These are phyloP conservation scores for Drosophila melanogaster DNA, from an alignment of 1,140 invertebrate species.

Conservation along the genomic window DNA sequence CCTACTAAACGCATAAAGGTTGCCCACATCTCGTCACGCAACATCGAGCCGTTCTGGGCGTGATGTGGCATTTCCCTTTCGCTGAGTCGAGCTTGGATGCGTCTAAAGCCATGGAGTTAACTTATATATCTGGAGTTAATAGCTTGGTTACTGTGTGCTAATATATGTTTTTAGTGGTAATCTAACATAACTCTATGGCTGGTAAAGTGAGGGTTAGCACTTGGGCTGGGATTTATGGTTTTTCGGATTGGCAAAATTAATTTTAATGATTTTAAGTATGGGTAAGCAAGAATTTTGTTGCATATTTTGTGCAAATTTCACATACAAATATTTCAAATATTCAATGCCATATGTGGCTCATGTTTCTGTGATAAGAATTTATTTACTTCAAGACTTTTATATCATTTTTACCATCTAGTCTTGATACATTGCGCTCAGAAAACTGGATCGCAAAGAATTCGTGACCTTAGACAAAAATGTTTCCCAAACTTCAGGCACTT, in stretches of 20 bases:
- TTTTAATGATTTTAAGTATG: slow-evolving; percentile 6
- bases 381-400: no score
- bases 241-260: not conserved
- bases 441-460: slow-evolving; percentile 3
- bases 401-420: no score
- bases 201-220: not conserved
- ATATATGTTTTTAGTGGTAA: slow-evolving; percentile 49
- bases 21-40: slow-evolving; percentile 64
- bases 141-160: slow-evolving; percentile 52
- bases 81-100: slow-evolving; percentile 17
- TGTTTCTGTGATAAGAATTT: no score
- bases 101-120: not conserved
- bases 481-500: slow-evolving; percentile 30
- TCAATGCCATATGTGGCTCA: no score
- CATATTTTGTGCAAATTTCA: not conserved
- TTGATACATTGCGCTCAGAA: not conserved
- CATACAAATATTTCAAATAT: not conserved
- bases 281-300: not conserved
- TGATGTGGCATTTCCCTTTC: slow-evolving; percentile 77
- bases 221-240: slow-evolving; percentile 4
- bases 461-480: slow-evolving; percentile 33
- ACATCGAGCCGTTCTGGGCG: slow-evolving; percentile 63
- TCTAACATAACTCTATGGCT: not conserved
- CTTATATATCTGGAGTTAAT: slow-evolving; percentile 16
- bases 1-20: slow-evolving; percentile 43